Conservation (phyloP, 2,888 invertebrate genomes). For the Furcula furcula region DNA sequence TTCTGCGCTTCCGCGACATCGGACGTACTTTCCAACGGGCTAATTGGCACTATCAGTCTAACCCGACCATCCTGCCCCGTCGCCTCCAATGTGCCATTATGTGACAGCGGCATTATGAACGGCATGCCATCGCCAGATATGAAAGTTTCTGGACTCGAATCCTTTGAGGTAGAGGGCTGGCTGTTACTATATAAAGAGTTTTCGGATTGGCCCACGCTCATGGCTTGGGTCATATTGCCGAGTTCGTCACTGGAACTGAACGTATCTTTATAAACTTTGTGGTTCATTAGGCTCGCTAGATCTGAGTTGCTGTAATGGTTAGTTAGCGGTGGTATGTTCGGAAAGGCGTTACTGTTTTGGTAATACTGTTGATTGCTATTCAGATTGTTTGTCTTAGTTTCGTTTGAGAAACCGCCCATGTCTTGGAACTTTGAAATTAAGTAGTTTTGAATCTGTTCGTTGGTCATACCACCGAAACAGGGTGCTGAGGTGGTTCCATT, state of each 20-base stretch:
- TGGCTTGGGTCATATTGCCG: conserved; percentile 48
- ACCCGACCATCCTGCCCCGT: conserved; percentile 83
- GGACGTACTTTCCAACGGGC: conserved; percentile 65
- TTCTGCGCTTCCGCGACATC: conserved; percentile 52
- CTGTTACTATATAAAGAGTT: conserved; percentile 60
- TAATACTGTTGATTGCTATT: conserved; percentile 62
- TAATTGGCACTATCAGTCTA: conserved; percentile 83
- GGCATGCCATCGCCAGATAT: conserved; percentile 73
- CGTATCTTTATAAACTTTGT: conserved; percentile 45
- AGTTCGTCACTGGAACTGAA: conserved; percentile 44
- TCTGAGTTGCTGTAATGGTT: conserved; percentile 62
- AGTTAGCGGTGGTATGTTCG: conserved; percentile 62
- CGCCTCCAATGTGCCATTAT: conserved; percentile 83
- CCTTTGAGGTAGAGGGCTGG: conserved; percentile 74
- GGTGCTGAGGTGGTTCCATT: conserved; percentile 45
- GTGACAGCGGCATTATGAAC: conserved; percentile 86
- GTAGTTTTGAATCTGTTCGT: conserved; percentile 68
- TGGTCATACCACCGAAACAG: conserved; percentile 56
- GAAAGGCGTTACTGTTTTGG: conserved; percentile 69
- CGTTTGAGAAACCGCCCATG: conserved; percentile 49
- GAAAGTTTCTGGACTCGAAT: conserved; percentile 58
- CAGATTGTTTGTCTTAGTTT: conserved; percentile 29
- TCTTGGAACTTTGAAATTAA: conserved; percentile 66
- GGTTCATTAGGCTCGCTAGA: conserved; percentile 48
- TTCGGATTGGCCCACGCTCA: conserved; percentile 63